Evolutionary conservation across 2,888 invertebrate genomes (phyloP), one percentile per base, ranked within the genome.

Genomic region (Idaea straminata): DNA sequence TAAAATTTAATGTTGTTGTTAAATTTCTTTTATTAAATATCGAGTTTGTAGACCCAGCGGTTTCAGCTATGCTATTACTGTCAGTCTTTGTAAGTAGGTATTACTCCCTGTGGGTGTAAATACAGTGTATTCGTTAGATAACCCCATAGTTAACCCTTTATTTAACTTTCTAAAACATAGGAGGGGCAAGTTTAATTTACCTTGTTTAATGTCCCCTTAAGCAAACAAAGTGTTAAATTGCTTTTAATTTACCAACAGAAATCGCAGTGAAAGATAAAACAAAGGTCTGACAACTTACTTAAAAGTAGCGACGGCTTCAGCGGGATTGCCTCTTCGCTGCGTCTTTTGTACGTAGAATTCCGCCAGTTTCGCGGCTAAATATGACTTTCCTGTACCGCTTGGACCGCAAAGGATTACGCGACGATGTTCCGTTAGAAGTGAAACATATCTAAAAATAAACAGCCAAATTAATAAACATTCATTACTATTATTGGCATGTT

Each of bases 381-480:
- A 99, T 0, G 98, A 98, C 89, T 99, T 99, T 16, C 99, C 99
- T 0, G 99, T 99, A 60, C 99, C 99, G 80, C 97, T 97, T 0
- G 99, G 99, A 0, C 99, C 99, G 88, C 98, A 99, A 15, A 99
- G 93, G 72, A 99, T 99, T 69, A 99, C 95, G 61, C 99, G 94
- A 35, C 98, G 94, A 86, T 99, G 98, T 82, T 99, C 99, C 63
- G 97, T 95, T 71, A 99, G 91, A 64, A 99, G 93, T n/a, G 96
- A 96, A 61, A 98, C 95, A 81, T 97, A 97, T 86, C 94, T 94
- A 77, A 15, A 73, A 75, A 62, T 66, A 72, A 47, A 61, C 66
- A 34, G 36, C 36, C 4, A 13, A 4, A 47, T 47, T 47, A 47
- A 58, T 58, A 15, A 58, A 58, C 58, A 58, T 58, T 16, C 58